Evolutionary conservation across 1,140 invertebrate species (phyloP), one percentile per base, ranked within the genome.

Genomic region (Zaprionus kolodkinae): DNA sequence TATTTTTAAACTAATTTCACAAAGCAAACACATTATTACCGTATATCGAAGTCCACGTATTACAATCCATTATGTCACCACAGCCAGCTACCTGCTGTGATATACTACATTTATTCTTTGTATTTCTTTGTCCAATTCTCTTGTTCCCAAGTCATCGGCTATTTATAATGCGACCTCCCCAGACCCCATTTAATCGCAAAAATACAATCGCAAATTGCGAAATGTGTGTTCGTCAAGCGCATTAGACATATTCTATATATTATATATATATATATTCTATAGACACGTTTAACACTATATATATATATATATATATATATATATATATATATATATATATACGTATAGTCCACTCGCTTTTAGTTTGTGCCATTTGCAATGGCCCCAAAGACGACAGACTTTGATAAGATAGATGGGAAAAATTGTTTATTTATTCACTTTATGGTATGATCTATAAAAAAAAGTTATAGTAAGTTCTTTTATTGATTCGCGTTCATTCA

Each of bases 401-500:
- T 30, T 38, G 72, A 75, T 75, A 54, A 75, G 67, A 75, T 71
- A 70, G 45, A 52, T 9, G 12, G 12, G 40, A 35, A 25, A 25
- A 45, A 57, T 25, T 43, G 38, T 33, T 66, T 52, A 15, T 30
- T 30, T 40, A 25, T 54, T 27, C 35, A 45, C 11, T 66, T 40
- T 38, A 11, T 66, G 40, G 27, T 30, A 6, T 33, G 55, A 52
- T 67, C 30, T 40, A 70, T 78, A 69, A 12, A 72, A 38, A 30
- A 48, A 56, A 52, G 38, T 38, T 48, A 33, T 61, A 50, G 35
- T 77, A 60, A 50, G 33, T 68, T 33, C 45, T 57, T 57, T 48
- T 61, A 76, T 69, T 81, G 76, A 82, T 77, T 79, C 71, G 84
- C 84, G 84, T 86, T 83, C 83, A 74, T 88, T 88, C 69, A 86